Evolutionary conservation across 2,113 vertebrate species (phyloP).

Genomic region (human): GRCh38 chr12:3798001-3798500

Average conservation of each 20-base stretch:
- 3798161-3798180: not conserved
- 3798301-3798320: not conserved
- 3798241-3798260: not conserved
- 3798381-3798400: not conserved
- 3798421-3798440: not conserved
- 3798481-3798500: not conserved
- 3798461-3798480: not conserved
- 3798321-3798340: not conserved
- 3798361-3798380: not conserved
- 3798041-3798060: not conserved
- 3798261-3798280: not conserved
- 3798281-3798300: not conserved
- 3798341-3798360: not conserved
- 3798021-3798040: not conserved
- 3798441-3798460: not conserved
- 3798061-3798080: not conserved
- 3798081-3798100: not conserved
- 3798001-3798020: rapidly evolving
- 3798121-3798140: not conserved
- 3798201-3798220: not conserved
- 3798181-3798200: not conserved
- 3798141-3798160: not conserved
- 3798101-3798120: not conserved
- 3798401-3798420: not conserved
- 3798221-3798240: not conserved